phyloP scores from a whole-genome alignment of 2,888 invertebrate genomes.

The Elysia crispata region DNA sequence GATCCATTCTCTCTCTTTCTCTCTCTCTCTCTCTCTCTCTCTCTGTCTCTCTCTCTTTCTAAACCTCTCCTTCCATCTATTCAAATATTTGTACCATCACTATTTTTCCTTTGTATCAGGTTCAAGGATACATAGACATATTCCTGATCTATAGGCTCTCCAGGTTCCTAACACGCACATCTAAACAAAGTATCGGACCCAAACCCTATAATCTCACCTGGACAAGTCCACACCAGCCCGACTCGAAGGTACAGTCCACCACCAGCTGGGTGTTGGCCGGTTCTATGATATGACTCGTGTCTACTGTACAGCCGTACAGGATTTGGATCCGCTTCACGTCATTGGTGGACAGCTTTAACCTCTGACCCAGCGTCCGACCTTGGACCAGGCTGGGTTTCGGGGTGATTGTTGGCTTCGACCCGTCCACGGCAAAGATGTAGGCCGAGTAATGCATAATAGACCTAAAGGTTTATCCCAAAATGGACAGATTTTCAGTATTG shows the following conservation, averaged over 20 bases:
- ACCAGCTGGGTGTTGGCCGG: constrained; percentile 35
- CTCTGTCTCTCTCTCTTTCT: no score
- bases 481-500: no score
- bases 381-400: constrained; percentile 48
- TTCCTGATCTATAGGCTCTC: no score
- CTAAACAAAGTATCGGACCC: no score
- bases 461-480: no score
- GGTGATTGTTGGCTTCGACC: constrained; percentile 76
- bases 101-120: no score
- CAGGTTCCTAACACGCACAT: no score
- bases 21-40: no score
- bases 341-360: constrained; percentile 57
- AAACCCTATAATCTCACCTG: neutral
- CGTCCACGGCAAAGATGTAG: constrained; percentile 78
- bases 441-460: constrained; percentile 87
- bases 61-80: no score
- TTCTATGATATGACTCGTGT: constrained; percentile 38
- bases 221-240: constrained; percentile 23
- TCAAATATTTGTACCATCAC: no score
- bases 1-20: no score
- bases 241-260: constrained; percentile 42
- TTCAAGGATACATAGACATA: no score
- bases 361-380: constrained; percentile 77
- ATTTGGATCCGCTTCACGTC: constrained; percentile 44
- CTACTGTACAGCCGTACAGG: constrained; percentile 45